Percentiles rank a stretch among this genome's conserved stretches.
phyloP scores from a whole-genome alignment of 2,888 invertebrate species.

The Spicauda simplicius region DNA sequence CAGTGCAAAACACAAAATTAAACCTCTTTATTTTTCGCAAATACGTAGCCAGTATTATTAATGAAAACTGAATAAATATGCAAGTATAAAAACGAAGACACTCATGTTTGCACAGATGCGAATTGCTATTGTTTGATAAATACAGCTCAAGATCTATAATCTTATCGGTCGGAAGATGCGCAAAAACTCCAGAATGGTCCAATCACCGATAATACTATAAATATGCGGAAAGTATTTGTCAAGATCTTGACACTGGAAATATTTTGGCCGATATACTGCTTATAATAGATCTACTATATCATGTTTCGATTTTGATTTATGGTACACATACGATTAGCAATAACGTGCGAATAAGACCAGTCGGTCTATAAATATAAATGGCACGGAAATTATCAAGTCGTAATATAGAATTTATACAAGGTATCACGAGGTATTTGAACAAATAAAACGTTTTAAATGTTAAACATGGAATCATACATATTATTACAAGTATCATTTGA shows the following conservation, averaged over 20 bases:
- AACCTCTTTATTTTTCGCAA: not conserved
- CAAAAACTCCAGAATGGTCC: slow-evolving; percentile 25
- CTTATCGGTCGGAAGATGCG: slow-evolving; percentile 32
- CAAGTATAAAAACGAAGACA: not conserved
- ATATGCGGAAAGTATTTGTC: slow-evolving; percentile 27
- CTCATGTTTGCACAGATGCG: not conserved
- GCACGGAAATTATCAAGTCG: not conserved
- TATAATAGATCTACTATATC: not conserved
- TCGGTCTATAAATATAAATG: not conserved
- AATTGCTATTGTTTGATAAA: slow-evolving; percentile 8
- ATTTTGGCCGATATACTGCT: slow-evolving; percentile 9
- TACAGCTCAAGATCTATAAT: slow-evolving; percentile 15
- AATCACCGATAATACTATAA: slow-evolving; percentile 30
- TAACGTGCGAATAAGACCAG: not conserved
- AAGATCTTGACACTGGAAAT: slow-evolving; percentile 15
- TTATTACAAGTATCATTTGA: not conserved
- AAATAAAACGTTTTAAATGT: not conserved
- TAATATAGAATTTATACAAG: not conserved
- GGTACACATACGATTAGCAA: not conserved
- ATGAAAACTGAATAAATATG: slow-evolving; percentile 3
- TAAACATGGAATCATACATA: not conserved
- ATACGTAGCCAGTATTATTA: not conserved
- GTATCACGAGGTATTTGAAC: not conserved
- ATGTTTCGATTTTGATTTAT: not conserved
- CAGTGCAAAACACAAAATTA: slow-evolving; percentile 1